Evolutionary conservation across 2,113 vertebrate species (phyloP).

Genomic region (Ariopsis seemanni): DNA sequence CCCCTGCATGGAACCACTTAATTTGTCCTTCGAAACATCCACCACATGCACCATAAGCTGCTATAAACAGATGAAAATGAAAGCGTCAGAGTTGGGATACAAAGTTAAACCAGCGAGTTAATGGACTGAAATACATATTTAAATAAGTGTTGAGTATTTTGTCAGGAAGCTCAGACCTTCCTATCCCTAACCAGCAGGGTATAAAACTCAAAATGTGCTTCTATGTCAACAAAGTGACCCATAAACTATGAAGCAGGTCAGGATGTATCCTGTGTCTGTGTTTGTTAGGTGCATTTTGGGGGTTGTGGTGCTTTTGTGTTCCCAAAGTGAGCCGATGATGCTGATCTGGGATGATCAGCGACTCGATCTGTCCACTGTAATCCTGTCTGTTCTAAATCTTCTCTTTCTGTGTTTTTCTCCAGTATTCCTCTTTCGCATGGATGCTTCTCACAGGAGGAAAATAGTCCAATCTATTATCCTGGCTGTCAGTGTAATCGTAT

Average conservation of each 20-base stretch:
- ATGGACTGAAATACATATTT: not conserved
- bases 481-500: no score
- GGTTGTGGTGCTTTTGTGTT: not conserved
- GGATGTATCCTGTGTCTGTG: not conserved
- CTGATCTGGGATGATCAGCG: constrained; percentile 4
- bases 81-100: not conserved
- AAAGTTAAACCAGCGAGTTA: not conserved
- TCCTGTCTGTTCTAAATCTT: not conserved
- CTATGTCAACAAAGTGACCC: not conserved
- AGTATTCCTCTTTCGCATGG: not conserved
- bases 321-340: constrained; percentile 8
- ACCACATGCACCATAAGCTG: not conserved
- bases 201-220: not conserved
- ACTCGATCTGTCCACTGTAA: not conserved
- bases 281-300: not conserved
- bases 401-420: not conserved
- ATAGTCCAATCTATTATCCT: not conserved
- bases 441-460: not conserved
- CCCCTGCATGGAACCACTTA: not conserved
- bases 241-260: not conserved
- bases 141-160: not conserved
- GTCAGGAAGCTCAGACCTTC: not conserved
- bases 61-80: not conserved
- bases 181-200: not conserved
- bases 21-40: not conserved